These are phyloP conservation scores for Anastrepha obliqua DNA, from an alignment of 1,140 invertebrate species.

Conservation along the genomic window DNA sequence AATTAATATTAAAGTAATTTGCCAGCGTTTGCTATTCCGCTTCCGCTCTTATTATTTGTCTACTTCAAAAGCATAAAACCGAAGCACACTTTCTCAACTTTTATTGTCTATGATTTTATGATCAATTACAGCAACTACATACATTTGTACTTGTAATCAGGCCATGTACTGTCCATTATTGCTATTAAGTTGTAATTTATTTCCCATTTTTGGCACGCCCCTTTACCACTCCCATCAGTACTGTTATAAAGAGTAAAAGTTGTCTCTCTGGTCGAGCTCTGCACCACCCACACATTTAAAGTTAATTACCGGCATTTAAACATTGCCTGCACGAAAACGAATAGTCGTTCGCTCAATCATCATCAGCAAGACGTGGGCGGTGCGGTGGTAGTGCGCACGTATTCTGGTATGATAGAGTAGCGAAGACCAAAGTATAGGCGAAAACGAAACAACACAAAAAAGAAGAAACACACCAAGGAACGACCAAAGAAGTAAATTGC, in stretches of 20 bases:
- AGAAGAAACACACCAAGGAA: neutral
- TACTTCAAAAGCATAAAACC: too few relatives aligned
- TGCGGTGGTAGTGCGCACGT: neutral
- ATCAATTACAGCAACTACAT: neutral
- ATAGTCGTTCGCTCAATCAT: slow-evolving; percentile 16
- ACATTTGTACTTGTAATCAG: neutral
- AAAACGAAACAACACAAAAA: neutral
- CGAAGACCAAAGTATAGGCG: neutral
- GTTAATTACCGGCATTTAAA: slow-evolving; percentile 55
- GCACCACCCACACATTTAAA: slow-evolving; percentile 40
- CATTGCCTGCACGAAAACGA: slow-evolving; percentile 17
- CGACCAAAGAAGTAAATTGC: slow-evolving; percentile 15
- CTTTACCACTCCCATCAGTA: neutral
- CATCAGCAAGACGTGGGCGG: neutral
- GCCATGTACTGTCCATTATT: neutral
- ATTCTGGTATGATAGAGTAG: too few relatives aligned
- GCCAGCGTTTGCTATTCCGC: too few relatives aligned
- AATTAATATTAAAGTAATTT: too few relatives aligned
- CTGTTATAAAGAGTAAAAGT: too few relatives aligned
- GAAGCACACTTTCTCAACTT: too few relatives aligned
- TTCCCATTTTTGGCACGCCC: neutral
- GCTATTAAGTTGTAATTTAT: slow-evolving; percentile 25
- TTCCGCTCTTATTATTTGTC: too few relatives aligned
- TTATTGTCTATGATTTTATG: neutral
- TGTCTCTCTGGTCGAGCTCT: too few relatives aligned